phyloP scores from a whole-genome alignment of 2,113 vertebrate species.

The Elgaria multicarinata region DNA sequence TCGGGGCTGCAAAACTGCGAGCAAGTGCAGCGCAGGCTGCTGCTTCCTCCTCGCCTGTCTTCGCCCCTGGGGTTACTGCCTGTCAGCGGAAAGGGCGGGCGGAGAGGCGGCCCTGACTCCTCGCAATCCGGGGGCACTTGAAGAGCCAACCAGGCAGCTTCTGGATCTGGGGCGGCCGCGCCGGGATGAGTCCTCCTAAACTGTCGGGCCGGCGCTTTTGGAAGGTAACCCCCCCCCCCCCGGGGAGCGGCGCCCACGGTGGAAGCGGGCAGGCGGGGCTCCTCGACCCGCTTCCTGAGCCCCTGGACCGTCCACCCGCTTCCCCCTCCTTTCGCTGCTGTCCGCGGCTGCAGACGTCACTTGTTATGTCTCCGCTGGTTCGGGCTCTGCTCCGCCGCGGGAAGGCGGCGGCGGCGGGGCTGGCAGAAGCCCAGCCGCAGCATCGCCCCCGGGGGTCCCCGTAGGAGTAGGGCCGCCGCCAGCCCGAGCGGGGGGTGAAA shows the following conservation, averaged over 20 bases:
- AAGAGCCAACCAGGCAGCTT: not conserved
- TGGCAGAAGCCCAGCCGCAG: not conserved
- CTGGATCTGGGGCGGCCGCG: no score
- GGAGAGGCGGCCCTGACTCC: not conserved
- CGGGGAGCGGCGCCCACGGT: not conserved
- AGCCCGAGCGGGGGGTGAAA: not conserved
- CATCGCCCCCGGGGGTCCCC: not conserved
- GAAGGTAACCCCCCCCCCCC: not conserved
- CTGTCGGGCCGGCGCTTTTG: no score
- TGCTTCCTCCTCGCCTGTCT: not conserved
- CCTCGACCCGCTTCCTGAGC: no score
- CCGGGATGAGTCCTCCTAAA: no score
- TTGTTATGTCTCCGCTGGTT: constrained; percentile 29
- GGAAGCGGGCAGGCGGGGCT: not conserved
- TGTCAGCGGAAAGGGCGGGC: no score
- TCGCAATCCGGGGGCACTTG: not conserved
- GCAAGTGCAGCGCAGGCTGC: not conserved
- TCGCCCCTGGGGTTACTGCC: not conserved
- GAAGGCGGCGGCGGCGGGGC: not conserved
- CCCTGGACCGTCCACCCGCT: no score
- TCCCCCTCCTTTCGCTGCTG: constrained; percentile 5
- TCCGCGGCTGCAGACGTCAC: constrained; percentile 17
- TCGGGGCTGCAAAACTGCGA: no score
- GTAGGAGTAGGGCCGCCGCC: constrained; percentile 9
- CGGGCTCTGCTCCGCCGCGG: not conserved